Percentiles rank a stretch among this genome's conserved stretches.
phyloP scores from a whole-genome alignment of 1,140 invertebrate species.

The Physella acuta region DNA sequence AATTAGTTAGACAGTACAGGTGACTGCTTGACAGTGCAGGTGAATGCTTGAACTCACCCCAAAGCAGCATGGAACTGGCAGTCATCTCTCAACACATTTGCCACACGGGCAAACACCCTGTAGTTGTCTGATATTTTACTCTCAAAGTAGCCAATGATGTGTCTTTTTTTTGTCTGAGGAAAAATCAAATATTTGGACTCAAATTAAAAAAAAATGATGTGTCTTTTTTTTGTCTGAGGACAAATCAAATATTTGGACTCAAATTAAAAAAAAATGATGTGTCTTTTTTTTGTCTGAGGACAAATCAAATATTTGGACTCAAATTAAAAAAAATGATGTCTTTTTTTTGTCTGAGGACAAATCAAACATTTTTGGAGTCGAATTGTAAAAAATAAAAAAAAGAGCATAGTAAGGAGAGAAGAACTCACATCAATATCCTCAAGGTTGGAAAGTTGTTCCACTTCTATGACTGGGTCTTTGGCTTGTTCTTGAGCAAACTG shows the following conservation, averaged over 20 bases:
- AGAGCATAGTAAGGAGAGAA: no score
- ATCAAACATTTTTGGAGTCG: neutral
- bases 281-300: constrained; percentile 76
- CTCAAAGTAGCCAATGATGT: constrained; percentile 92
- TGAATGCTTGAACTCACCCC: constrained; percentile 83
- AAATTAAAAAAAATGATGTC: no score
- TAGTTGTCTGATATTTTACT: constrained; percentile 74
- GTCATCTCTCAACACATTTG: constrained; percentile 80
- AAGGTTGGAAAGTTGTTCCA: constrained; percentile 67
- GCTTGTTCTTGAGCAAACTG: constrained; percentile 86
- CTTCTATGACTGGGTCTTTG: constrained; percentile 84
- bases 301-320: constrained; percentile 26
- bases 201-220: no score
- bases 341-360: constrained; percentile 72
- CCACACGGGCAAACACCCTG: constrained; percentile 52
- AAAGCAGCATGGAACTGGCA: constrained; percentile 92
- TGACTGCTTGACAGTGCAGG: no score
- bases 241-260: constrained; percentile 26
- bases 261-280: no score
- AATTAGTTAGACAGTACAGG: no score
- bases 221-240: constrained; percentile 76
- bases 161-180: constrained; percentile 76
- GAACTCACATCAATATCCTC: constrained; percentile 16
- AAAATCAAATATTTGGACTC: constrained; percentile 27
- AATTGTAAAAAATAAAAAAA: no score